These are phyloP conservation scores for Callimico goeldii DNA, from an alignment of 2,797 vertebrate species.

Conservation along the genomic window DNA sequence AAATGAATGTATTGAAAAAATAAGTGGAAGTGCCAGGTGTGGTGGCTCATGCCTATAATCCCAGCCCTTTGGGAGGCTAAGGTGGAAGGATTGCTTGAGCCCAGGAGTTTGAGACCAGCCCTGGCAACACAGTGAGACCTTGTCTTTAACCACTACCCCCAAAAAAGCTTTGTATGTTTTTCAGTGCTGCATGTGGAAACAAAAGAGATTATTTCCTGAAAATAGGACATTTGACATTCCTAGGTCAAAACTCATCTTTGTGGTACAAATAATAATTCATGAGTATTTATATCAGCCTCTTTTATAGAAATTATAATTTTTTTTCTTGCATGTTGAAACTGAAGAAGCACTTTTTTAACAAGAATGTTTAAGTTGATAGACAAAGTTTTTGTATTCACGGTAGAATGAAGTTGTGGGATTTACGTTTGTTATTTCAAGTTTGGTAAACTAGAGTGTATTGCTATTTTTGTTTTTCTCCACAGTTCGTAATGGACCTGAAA, in stretches of 20 bases:
- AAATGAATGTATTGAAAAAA: not conserved
- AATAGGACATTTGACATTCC: slow-evolving; percentile 12
- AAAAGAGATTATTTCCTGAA: not conserved
- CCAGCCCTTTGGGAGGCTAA: not conserved
- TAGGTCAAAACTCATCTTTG: slow-evolving; percentile 26
- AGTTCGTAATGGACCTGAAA: slow-evolving; percentile 96
- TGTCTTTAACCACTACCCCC: not conserved
- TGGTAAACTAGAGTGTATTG: not conserved
- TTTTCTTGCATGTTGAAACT: not conserved
- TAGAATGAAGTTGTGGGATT: not conserved
- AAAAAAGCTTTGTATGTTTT: not conserved
- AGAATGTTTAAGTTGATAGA: not conserved
- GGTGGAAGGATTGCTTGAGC: not conserved
- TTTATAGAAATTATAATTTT: not conserved
- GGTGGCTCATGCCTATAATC: not conserved
- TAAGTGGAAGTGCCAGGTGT: not conserved
- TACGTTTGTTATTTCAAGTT: not conserved
- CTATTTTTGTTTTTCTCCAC: slow-evolving; percentile 36
- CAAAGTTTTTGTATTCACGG: not conserved
- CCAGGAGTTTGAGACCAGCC: not conserved
- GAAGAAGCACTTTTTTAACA: not conserved
- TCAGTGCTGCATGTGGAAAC: not conserved
- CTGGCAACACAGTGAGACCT: not conserved
- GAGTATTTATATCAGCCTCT: not conserved
- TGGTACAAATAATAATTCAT: not conserved